phyloP scores from a whole-genome alignment of 1,140 invertebrate species.

The Centruroides sculpturatus region DNA sequence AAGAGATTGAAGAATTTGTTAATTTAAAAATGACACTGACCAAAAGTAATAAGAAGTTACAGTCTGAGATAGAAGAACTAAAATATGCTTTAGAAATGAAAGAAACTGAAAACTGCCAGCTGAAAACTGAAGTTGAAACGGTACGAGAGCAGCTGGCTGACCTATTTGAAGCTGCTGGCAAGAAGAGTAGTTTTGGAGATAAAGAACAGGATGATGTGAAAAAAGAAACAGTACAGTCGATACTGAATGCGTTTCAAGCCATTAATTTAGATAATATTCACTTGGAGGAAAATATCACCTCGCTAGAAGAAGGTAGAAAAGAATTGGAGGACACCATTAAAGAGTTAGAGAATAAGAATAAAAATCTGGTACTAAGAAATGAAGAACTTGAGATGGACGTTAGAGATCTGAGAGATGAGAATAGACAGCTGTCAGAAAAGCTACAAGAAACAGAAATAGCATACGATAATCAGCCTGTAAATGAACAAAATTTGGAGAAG shows the following conservation, averaged over 20 bases:
- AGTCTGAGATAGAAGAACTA: constrained; percentile 3
- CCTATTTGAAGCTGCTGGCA: too few species aligned
- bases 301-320: too few species aligned
- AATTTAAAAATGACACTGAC: constrained; percentile 18
- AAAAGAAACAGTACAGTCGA: neutral
- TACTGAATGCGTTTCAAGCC: neutral
- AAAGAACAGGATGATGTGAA: neutral
- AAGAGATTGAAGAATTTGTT: constrained; percentile 26
- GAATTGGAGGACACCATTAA: too few species aligned
- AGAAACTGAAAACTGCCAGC: neutral
- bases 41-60: constrained; percentile 13
- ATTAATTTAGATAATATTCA: neutral
- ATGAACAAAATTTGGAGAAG: too few species aligned
- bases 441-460: too few species aligned
- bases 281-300: too few species aligned
- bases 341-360: too few species aligned
- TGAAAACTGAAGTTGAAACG: neutral
- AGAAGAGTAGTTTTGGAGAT: neutral
- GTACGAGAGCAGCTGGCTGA: neutral
- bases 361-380: too few species aligned
- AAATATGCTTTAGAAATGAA: neutral
- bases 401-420: too few species aligned
- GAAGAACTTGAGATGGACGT: too few species aligned
- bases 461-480: too few species aligned
- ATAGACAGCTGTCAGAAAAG: too few species aligned